These are phyloP conservation scores for Neopelma chrysocephalum DNA, from an alignment of 2,797 vertebrate species.

Conservation along the genomic window DNA sequence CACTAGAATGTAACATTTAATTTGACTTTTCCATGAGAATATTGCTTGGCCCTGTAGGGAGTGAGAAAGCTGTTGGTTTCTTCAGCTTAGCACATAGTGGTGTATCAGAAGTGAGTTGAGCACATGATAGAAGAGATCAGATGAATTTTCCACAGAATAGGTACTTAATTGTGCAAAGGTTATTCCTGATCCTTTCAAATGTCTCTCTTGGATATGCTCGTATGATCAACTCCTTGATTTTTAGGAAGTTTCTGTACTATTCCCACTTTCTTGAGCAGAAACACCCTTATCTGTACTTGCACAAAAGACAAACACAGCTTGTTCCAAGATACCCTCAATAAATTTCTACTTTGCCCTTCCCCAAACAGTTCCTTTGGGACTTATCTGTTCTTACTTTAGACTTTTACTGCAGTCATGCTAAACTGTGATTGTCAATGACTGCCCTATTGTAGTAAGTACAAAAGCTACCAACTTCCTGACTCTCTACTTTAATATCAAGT, in stretches of 20 bases:
- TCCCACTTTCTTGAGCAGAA: background rate
- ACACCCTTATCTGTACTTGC: background rate
- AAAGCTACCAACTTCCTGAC: slow-evolving; percentile 36
- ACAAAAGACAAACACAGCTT: background rate
- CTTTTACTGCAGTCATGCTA: slow-evolving; percentile 8
- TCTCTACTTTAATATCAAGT: background rate
- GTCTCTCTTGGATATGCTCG: background rate
- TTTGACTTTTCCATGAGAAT: background rate
- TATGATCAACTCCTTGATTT: background rate
- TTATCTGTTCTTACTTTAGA: slow-evolving; percentile 10
- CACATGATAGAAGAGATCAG: accelerated
- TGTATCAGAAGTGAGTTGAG: background rate
- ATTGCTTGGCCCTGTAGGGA: background rate
- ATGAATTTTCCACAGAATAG: background rate
- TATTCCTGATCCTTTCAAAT: background rate
- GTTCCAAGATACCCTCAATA: background rate
- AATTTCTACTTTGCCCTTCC: slow-evolving; percentile 28
- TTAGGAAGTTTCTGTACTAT: background rate
- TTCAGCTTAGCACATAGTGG: background rate
- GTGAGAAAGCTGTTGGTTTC: background rate
- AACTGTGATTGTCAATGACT: background rate
- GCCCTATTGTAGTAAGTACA: slow-evolving; percentile 16
- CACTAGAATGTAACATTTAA: background rate
- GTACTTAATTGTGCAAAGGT: background rate
- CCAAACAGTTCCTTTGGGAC: background rate